phyloP scores from a whole-genome alignment of 1,140 invertebrate genomes.

The Caenorhabditis briggsae region DNA sequence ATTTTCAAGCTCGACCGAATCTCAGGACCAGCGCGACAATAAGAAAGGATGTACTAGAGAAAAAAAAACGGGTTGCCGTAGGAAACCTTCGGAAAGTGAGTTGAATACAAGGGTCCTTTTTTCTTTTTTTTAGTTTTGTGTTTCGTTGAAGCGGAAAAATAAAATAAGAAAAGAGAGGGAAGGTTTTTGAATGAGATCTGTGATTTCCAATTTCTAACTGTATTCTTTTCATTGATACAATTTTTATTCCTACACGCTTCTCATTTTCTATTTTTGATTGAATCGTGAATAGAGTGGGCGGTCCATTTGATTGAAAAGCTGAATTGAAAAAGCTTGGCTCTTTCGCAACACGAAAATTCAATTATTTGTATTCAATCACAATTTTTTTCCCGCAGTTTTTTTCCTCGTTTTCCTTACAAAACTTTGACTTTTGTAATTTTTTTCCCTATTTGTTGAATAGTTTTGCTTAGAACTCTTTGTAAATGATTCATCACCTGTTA shows the following conservation, averaged over 20 bases:
- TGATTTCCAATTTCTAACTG: slow-evolving; percentile 10
- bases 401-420: neutral
- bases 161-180: neutral
- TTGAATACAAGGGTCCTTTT: neutral
- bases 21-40: neutral
- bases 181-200: slow-evolving; percentile 4
- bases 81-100: slow-evolving; percentile 1
- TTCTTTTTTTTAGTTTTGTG: neutral
- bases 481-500: neutral
- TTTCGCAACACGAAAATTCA: neutral
- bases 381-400: neutral
- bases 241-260: neutral
- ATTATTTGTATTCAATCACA: neutral
- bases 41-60: slow-evolving; percentile 4
- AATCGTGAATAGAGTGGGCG: slow-evolving; percentile 12
- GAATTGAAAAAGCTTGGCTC: neutral
- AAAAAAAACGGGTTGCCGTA: neutral
- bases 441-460: neutral
- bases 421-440: slow-evolving; percentile 10
- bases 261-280: slow-evolving; percentile 16
- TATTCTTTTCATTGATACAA: slow-evolving; percentile 19
- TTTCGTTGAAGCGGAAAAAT: slow-evolving; percentile 48
- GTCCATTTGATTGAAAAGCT: neutral
- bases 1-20: slow-evolving; percentile 30
- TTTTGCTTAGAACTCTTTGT: neutral